A percentile compares a stretch with the other conserved stretches of the same genome.
phyloP scores from a whole-genome alignment of 2,797 vertebrate species.

The Phylloscopus collybita region DNA sequence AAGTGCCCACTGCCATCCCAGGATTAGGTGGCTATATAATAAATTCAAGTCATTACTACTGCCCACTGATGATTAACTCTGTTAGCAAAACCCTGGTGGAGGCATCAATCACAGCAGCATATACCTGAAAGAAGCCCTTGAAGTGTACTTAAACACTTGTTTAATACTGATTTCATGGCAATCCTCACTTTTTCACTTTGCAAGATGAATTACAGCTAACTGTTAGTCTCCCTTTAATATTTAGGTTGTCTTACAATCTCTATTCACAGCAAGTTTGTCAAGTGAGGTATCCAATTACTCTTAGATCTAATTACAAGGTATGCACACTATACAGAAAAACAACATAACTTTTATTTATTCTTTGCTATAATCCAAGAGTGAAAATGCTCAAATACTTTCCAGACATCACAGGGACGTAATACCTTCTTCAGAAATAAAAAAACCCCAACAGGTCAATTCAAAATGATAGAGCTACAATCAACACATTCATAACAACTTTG shows the following conservation, averaged over 20 bases:
- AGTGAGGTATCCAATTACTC: not conserved
- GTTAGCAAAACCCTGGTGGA: not conserved
- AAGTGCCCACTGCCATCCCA: rapidly evolving
- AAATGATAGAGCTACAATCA: not conserved
- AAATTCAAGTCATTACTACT: not conserved
- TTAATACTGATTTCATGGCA: not conserved
- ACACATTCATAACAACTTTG: not conserved
- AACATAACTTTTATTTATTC: not conserved
- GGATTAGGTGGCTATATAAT: not conserved
- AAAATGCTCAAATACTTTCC: not conserved
- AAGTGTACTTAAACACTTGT: not conserved
- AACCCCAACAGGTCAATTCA: not conserved
- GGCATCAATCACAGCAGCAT: not conserved
- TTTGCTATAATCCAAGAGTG: not conserved
- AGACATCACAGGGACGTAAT: not conserved
- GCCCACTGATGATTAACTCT: not conserved
- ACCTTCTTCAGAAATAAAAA: not conserved
- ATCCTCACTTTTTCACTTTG: not conserved
- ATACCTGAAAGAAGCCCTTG: not conserved
- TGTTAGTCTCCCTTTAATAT: not conserved
- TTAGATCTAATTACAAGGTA: not conserved
- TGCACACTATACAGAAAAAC: not conserved
- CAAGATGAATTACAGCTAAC: not conserved
- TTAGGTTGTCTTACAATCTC: not conserved
- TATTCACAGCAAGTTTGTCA: not conserved